Evolutionary conservation across 2,888 invertebrate species (phyloP), one percentile per base, ranked within the genome.

Genomic region (Drosophila nr. perissopoda): DNA sequence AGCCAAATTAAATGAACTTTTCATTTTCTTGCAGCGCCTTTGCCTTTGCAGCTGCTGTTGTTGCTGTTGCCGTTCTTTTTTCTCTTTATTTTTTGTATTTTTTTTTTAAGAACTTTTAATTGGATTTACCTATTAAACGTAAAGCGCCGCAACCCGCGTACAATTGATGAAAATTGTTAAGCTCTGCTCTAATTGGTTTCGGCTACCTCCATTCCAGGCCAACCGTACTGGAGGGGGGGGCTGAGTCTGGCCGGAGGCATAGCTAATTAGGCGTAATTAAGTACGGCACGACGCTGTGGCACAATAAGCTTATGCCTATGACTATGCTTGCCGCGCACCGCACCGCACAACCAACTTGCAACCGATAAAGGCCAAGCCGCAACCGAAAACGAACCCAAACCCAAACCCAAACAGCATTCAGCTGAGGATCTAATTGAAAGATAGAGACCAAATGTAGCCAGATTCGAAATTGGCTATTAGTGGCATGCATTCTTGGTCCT

Each of bases 151-250:
- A 69, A 52, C 58, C 76, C 80, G 77, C 77, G 53, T 72, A 61
- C 81, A 83, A 80, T 81, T 83, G 83, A 83, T 81, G 83, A 81
- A 81, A 81, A 83, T 77, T 83, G 80, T 81, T 83, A 77, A 81
- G 81, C 83, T 77, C 57, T 83, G 81, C 77, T 83, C 80, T 77
- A 81, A 81, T 81, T 81, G 77, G 73, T 81, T 80, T 81, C 77
- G 77, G 81, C 78, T 73, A 78, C 80, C 80, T 80, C 59, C 56
- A 69, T 69, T 56, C 58, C 61, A 76, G 68, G 60, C 73, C 73
- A 65, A 54, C 2, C 29, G 31, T 36, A 56, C 16, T n/a, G 49
- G 10, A 10, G 31, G 4, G 11, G 42, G 31, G 49, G 29, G 16
- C 4, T 21, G 45, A 16, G 21, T 42, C 40, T n/a, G 33, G n/a